phyloP scores from a whole-genome alignment of 2,113 vertebrate species.

The Epinephelus moara region DNA sequence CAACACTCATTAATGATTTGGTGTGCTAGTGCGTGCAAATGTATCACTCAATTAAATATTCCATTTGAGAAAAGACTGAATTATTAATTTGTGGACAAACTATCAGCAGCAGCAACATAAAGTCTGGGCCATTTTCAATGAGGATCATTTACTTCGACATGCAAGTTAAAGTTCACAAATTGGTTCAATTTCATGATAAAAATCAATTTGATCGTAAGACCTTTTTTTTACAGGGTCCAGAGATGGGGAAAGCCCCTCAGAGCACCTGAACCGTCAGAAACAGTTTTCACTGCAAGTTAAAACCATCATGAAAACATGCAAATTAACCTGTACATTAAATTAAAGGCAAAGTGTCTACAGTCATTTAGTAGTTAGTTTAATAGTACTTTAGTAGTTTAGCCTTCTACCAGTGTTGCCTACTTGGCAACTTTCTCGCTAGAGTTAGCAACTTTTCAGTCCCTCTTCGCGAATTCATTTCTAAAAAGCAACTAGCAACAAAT shows the following conservation, averaged over 20 bases:
- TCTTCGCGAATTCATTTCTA: too few species aligned
- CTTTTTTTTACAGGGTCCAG: neutral
- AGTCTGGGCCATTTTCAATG: slow-evolving; percentile 28
- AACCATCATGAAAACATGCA: slow-evolving; percentile 41
- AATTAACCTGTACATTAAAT: slow-evolving; percentile 30
- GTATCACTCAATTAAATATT: neutral
- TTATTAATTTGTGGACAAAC: neutral
- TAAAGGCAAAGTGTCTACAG: slow-evolving; percentile 32
- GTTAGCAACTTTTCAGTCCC: too few species aligned
- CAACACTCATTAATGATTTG: slow-evolving; percentile 1
- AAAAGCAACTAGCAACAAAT: too few species aligned
- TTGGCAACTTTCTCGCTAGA: too few species aligned
- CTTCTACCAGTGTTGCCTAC: too few species aligned
- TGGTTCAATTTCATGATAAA: slow-evolving; percentile 53
- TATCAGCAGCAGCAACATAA: neutral
- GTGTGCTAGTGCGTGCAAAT: neutral
- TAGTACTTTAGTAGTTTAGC: too few species aligned
- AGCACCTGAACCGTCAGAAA: slow-evolving; percentile 5
- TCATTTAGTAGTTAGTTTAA: too few species aligned
- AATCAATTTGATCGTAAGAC: slow-evolving; percentile 58
- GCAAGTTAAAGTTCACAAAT: slow-evolving; percentile 59
- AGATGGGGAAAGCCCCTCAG: neutral
- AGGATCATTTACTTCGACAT: slow-evolving; percentile 36
- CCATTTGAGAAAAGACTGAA: neutral
- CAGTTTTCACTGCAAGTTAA: slow-evolving; percentile 9